Evolutionary conservation across 2,113 vertebrate species (phyloP), one percentile per base, ranked within the genome.

Genomic region (Pithys albifrons): DNA sequence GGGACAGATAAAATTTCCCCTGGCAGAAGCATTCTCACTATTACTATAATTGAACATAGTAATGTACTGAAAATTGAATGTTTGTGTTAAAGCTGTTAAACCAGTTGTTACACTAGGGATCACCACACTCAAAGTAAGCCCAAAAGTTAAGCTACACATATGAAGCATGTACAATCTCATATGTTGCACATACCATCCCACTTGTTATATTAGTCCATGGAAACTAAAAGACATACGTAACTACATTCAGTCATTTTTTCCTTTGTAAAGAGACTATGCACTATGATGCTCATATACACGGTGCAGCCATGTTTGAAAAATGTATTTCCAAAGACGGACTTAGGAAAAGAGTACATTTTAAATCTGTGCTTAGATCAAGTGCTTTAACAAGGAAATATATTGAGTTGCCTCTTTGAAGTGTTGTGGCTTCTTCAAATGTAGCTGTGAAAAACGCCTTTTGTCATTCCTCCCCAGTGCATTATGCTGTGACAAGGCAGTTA

Each of bases 381-480:
- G n/a, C 49, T 94, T 85, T 46, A 94, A 69, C 45, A 87, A 75
- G 69, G 78, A 94, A 89, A 84, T 78, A 29, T 49, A 91, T 92
- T 72, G 93, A 92, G 76, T 52, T 75, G 45, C 80, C 41, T 52
- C 20, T 74, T 83, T 84, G 51, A 96, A 95, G 73, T 71, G 59
- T 65, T 91, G 79, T 75, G 91, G 85, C 41, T 94, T 94, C 92
- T 92, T 89, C 86, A 91, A 86, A 93, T 0, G 6, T 84, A 89
- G 52, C 86, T 95, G 92, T 82, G 91, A 96, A 92, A 96, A 95
- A 92, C 2, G 5, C 69, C 52, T 95, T 96, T 97, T 96, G 91
- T 96, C 92, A 78, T 96, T 95, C 91, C 73, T 97, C 86, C 92
- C 65, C 57, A 78, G 65, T 22, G 45, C 83, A 87, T 91, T 93